These are phyloP conservation scores for Psilanteris sp. DNA, from an alignment of 1,140 invertebrate species.

Conservation along the genomic window DNA sequence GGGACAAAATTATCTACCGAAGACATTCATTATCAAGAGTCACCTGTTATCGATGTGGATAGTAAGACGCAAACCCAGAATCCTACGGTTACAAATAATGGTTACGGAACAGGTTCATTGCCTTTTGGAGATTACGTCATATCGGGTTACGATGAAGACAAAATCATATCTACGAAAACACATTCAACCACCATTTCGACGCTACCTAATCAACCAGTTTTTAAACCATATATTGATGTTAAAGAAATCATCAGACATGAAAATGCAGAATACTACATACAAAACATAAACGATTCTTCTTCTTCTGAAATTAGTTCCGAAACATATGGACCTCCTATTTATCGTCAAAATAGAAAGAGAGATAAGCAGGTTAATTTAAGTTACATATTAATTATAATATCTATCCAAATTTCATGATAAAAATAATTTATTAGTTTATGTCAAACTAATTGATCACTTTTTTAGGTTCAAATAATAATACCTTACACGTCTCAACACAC, in stretches of 20 bases:
- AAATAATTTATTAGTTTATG: too few relatives aligned
- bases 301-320: constrained; percentile 38
- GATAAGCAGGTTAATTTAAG: constrained; percentile 54
- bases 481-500: constrained; percentile 86
- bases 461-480: constrained; percentile 87
- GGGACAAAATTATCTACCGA: constrained; percentile 43
- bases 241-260: constrained; percentile 52
- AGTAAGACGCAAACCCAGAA: neutral
- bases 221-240: constrained; percentile 9
- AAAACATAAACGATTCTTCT: constrained; percentile 34
- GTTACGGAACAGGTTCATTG: constrained; percentile 24
- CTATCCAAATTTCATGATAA: too few relatives aligned
- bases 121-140: constrained; percentile 62
- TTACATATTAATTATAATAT: too few relatives aligned
- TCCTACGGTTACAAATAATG: constrained; percentile 11
- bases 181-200: neutral
- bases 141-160: constrained; percentile 41
- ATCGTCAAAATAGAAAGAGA: constrained; percentile 18
- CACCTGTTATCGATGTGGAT: constrained; percentile 66
- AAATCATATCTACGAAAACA: constrained; percentile 17
- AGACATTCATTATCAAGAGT: constrained; percentile 65
- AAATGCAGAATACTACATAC: constrained; percentile 18
- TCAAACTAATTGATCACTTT: too few relatives aligned
- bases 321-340: constrained; percentile 22
- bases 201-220: constrained; percentile 13